Evolutionary conservation across 2,888 invertebrate species (phyloP), one percentile per base, ranked within the genome.

Genomic region (Drosophila merina): DNA sequence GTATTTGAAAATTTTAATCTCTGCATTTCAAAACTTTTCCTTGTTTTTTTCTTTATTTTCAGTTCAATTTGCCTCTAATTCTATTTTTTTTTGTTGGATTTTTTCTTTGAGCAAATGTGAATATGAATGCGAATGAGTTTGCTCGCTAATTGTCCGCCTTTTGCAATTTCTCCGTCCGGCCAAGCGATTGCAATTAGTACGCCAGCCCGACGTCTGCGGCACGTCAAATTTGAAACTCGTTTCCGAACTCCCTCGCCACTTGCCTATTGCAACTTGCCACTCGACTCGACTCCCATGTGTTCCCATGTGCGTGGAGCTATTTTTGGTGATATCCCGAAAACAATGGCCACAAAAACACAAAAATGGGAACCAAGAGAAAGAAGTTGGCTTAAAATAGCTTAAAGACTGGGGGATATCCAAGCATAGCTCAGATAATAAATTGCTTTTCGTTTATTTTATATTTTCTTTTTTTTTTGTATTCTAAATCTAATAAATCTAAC

Each of bases 21-120:
- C 50, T 38, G 30, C 64, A 57, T 75, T 82, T 84, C 73, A 79
- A 81, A 76, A 86, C 73, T 82, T 67, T 40, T 68, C 38, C 8
- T 51, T 68, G 47, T 20, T 7, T 38, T 38, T 51, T 20, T 12
- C 33, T 48, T 44, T 36, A 49, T 68, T 33, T 47, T 63, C 25
- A n/a, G 49, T 44, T 55, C 9, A 36, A 49, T 14, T 14, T 45
- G 9, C 12, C 25, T 55, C 47, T 57, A 25, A 45, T 40, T 47
- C 40, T 51, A 38, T 42, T 31, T 9, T 45, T 12, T 36, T 44
- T 48, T 55, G 42, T 72, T 20, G 1, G 20, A 1, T 20, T 20
- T 20, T 20, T 20, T 20, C 20, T 20, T 20, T 20, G 52, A 52
- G 54, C 54, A 33, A 60, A 69, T 60, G 60, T 59, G 60, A 60